Conservation (phyloP, 2,113 vertebrate species). For the Porphyrio hochstetteri region DNA sequence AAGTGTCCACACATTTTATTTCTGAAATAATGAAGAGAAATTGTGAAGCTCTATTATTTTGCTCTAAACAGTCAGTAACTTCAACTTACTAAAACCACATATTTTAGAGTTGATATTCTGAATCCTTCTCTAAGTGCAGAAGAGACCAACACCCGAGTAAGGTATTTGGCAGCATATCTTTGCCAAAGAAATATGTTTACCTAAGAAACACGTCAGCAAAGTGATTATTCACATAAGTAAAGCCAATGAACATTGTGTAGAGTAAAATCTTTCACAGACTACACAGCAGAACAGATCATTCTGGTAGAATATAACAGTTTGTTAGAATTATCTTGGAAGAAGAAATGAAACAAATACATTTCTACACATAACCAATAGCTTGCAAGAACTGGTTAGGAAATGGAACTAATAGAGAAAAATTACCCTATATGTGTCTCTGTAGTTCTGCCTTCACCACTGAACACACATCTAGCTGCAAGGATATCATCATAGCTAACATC, state of each 20-base stretch:
- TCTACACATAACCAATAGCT: neutral
- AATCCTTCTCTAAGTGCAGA: neutral
- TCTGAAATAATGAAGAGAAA: neutral
- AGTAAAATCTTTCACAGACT: neutral
- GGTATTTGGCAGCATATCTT: neutral
- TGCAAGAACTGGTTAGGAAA: neutral
- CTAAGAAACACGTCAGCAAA: neutral
- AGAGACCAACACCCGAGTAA: neutral
- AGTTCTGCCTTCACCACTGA: slow-evolving; percentile 90
- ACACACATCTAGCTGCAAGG: slow-evolving; percentile 91
- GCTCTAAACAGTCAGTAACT: neutral
- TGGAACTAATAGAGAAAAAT: neutral
- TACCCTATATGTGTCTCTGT: slow-evolving; percentile 91
- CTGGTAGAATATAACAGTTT: neutral
- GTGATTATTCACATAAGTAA: neutral
- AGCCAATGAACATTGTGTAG: neutral
- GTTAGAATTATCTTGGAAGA: neutral
- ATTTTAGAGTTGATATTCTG: neutral
- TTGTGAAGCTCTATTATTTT: neutral
- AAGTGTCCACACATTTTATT: neutral
- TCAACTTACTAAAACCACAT: neutral
- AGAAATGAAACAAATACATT: neutral
- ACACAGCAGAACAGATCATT: neutral
- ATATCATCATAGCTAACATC: slow-evolving; percentile 86
- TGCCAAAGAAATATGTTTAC: neutral